A percentile compares a stretch with the other conserved stretches of the same genome.
These are phyloP conservation scores for Temnopleurus reevesii DNA, from an alignment of 53 echinoderm and acorn worm species.

Conservation along the genomic window DNA sequence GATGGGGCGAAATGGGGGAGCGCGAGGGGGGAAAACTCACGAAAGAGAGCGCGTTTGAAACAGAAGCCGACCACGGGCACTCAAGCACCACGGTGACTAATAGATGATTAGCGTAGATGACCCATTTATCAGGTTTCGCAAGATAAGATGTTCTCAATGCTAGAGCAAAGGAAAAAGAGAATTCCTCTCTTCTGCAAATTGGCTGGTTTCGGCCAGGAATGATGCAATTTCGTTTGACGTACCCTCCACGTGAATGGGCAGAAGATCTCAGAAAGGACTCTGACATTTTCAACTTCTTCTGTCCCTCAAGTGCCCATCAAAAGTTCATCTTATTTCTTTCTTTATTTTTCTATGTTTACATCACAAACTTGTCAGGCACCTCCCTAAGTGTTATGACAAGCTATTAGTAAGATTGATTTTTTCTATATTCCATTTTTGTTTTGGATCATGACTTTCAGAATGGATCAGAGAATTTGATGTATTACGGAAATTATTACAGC, in stretches of 20 bases:
- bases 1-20: background rate
- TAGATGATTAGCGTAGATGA: constrained; percentile 55
- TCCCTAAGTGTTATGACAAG: background rate
- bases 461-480: no score
- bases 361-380: background rate
- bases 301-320: background rate
- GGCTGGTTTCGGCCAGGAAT: constrained; percentile 29
- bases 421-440: background rate
- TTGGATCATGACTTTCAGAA: no score
- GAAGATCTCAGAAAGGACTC: constrained; percentile 14
- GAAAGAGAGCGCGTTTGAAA: constrained; percentile 26
- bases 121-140: constrained; percentile 53
- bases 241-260: background rate
- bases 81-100: constrained; percentile 44
- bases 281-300: constrained; percentile 26
- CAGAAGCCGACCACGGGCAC: constrained; percentile 19
- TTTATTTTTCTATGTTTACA: background rate
- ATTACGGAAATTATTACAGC: no score
- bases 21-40: background rate
- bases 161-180: constrained; percentile 19
- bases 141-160: constrained; percentile 41
- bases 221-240: constrained; percentile 32
- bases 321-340: background rate
- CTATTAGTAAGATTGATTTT: background rate
- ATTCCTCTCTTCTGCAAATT: constrained; percentile 35